Percentiles rank a stretch among this genome's conserved stretches.
These are phyloP conservation scores for Drosophila ficusphila DNA, from an alignment of 1,140 invertebrate genomes.

Conservation along the genomic window DNA sequence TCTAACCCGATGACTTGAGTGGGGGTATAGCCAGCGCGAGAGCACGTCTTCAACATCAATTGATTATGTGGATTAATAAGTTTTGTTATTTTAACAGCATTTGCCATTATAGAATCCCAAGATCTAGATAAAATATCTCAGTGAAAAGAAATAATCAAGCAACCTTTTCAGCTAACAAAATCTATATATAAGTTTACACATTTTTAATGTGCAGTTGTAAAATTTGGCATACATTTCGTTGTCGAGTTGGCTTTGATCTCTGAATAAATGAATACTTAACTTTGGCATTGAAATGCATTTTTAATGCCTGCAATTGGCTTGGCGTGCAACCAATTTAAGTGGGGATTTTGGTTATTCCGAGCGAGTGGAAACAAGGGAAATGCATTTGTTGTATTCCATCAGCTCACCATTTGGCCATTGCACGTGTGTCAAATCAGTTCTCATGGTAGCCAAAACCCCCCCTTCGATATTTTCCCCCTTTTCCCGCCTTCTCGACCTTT, in stretches of 20 bases:
- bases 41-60: neutral
- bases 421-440: slow-evolving; percentile 31
- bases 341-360: neutral
- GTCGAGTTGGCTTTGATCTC: neutral
- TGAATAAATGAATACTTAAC: neutral
- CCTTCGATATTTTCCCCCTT: neutral
- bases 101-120: too few species aligned
- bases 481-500: neutral
- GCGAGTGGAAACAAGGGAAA: neutral
- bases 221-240: neutral
- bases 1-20: slow-evolving; percentile 1
- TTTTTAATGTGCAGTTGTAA: neutral
- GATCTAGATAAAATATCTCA: too few species aligned
- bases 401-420: slow-evolving; percentile 2
- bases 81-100: neutral
- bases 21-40: neutral
- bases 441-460: neutral
- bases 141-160: too few species aligned
- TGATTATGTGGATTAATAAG: neutral
- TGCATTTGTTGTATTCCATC: slow-evolving; percentile 17
- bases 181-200: too few species aligned
- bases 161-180: neutral
- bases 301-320: neutral
- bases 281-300: neutral
- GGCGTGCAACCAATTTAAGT: neutral